Evolutionary conservation across 2,888 invertebrate genomes (phyloP).

Genomic region (Agrochola lychnidis): DNA sequence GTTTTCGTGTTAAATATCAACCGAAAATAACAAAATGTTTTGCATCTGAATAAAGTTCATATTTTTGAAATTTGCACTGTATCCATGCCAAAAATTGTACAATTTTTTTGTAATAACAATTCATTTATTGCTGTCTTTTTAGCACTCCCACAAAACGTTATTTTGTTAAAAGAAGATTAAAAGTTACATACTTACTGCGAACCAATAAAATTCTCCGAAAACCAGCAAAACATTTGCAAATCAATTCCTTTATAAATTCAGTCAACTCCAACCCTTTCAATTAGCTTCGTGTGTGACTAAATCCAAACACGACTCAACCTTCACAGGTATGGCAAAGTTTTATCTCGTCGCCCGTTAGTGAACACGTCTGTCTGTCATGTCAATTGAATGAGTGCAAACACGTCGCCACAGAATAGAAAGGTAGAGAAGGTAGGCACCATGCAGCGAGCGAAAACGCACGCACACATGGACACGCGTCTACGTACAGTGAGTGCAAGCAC

Average conservation of each 20-base stretch:
- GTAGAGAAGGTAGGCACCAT: conserved; percentile 12
- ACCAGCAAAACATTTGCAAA: conserved; percentile 16
- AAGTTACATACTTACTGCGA: background rate
- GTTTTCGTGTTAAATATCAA: background rate
- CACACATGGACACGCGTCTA: background rate
- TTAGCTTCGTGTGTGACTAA: conserved; percentile 41
- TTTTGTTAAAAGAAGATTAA: background rate
- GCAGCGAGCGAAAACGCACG: background rate
- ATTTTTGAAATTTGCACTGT: background rate
- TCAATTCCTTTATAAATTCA: conserved; percentile 28
- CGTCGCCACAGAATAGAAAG: background rate
- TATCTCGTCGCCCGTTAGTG: conserved; percentile 51
- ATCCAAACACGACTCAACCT: conserved; percentile 35
- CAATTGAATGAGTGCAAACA: conserved; percentile 64
- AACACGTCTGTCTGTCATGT: conserved; percentile 53
- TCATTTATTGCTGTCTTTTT: too few relatives aligned
- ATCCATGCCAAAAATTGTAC: background rate
- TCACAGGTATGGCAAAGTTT: conserved; percentile 53
- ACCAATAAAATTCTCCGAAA: background rate
- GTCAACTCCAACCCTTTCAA: conserved; percentile 44
- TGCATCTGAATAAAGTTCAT: background rate
- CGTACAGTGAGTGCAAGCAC: background rate
- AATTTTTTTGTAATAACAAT: background rate
- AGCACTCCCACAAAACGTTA: background rate
- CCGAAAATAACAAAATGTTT: background rate